Evolutionary conservation across 2,797 vertebrate species (phyloP), one percentile per base, ranked within the genome.

Genomic region (Acipenser oxyrinchus): DNA sequence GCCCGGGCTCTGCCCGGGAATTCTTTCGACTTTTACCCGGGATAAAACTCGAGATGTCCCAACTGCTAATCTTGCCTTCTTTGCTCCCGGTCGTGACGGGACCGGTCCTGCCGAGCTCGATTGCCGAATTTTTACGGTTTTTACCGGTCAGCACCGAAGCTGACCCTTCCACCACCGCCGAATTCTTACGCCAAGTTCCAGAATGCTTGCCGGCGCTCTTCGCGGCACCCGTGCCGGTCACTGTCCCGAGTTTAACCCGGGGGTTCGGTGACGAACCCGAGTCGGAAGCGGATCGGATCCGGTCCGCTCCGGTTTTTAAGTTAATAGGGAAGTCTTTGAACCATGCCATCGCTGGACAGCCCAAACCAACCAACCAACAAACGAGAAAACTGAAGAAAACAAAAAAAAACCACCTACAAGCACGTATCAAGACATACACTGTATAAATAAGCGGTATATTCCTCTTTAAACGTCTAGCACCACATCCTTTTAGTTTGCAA

Each of bases 301-400:
- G 79, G 71, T 97, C 95, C 0, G 89, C 92, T 7, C 88, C 94
- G 49, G 93, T 93, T 82, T 92, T 96, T 71, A 98, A 78, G 76
- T 89, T 94, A 74, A 92, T 90, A 0, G 94, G 95, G n/a, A 97
- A 94, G 82, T 98, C 95, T 84, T 90, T 93, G 82, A 98, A 97
- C 96, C 96, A 98, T 73, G 95, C 95, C 96, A 98, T 97, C 77
- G 68, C 68, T 3, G n/a, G n/a, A 2, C 10, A 3, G 10, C n/a
- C 3, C 53, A 57, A 13, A 13, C 10, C n/a, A 57, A 10, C 53
- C n/a, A 10, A 37, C 23, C 23, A 37, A 37, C 23, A 3, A 37
- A 37, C 23, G 4, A 37, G 23, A 3, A 37, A 37, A 37, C 23
- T 3, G 2, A 37, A 37, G 1, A 37, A 37, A 37, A 37, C 2